phyloP scores from a whole-genome alignment of 2,113 vertebrate species.

The Aspidoscelis tigris region DNA sequence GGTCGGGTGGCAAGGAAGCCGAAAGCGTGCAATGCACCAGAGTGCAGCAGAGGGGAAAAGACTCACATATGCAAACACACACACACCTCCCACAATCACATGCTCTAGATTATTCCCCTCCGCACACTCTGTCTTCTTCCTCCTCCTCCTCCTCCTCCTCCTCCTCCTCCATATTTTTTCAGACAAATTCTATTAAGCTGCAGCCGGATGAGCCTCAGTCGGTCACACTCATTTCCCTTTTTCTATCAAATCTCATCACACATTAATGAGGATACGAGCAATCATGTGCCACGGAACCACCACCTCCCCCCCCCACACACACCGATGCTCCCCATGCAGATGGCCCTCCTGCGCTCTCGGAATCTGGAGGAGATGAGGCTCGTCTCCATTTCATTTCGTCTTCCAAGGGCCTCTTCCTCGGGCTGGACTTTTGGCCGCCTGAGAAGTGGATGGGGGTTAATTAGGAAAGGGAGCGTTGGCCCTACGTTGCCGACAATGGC shows the following conservation, averaged over 20 bases:
- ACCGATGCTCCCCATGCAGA: constrained; percentile 58
- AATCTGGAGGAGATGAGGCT: constrained; percentile 57
- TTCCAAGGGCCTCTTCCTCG: constrained; percentile 44
- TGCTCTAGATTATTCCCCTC: constrained; percentile 54
- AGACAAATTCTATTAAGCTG: constrained; percentile 63
- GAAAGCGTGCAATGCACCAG: neutral
- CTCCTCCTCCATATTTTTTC: neutral
- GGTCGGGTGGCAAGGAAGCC: neutral
- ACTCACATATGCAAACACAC: constrained; percentile 32
- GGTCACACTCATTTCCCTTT: constrained; percentile 77
- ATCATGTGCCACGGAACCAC: constrained; percentile 66
- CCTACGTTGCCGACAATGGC: constrained; percentile 20
- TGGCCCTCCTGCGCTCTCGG: constrained; percentile 49
- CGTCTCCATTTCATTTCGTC: constrained; percentile 50
- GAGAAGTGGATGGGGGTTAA: constrained; percentile 35
- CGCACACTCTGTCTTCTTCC: neutral
- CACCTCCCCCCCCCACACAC: too few relatives aligned
- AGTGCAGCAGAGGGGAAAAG: accelerated
- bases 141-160: neutral
- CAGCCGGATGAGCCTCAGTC: constrained; percentile 74
- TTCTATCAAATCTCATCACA: constrained; percentile 75
- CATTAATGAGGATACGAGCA: constrained; percentile 75
- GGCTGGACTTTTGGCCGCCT: constrained; percentile 25
- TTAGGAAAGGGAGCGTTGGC: constrained; percentile 46
- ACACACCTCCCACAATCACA: constrained; percentile 65